Percentiles rank a stretch among this genome's conserved stretches.
Evolutionary conservation across 2,113 vertebrate genomes (phyloP).

Genomic region (Edolisoma coerulescens): DNA sequence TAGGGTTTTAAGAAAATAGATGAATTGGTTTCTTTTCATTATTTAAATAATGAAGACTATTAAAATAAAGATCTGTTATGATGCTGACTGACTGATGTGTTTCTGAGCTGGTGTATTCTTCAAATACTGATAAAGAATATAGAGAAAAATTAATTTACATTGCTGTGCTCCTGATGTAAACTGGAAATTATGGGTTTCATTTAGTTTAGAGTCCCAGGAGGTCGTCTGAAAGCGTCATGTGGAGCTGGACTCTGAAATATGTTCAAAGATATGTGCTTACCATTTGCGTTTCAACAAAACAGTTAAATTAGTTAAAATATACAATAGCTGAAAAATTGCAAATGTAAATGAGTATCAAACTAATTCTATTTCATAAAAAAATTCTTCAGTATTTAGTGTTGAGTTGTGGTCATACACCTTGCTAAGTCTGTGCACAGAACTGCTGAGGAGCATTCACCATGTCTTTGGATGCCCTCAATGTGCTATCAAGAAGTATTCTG

Average conservation of each 20-base stretch:
- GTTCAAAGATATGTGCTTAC: neutral
- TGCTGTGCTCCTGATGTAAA: neutral
- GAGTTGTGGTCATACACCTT: neutral
- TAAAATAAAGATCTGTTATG: neutral
- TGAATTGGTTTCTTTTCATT: neutral
- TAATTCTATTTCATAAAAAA: neutral
- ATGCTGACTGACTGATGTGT: neutral
- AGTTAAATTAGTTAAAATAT: neutral
- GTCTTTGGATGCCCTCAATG: neutral
- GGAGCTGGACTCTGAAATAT: neutral
- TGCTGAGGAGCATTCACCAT: neutral
- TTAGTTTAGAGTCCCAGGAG: neutral
- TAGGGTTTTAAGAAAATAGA: neutral
- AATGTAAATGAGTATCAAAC: neutral
- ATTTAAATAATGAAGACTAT: neutral
- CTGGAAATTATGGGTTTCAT: neutral
- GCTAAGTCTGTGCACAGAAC: neutral
- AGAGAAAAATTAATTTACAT: neutral
- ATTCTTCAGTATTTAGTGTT: neutral
- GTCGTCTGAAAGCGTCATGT: neutral
- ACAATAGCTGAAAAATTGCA: neutral
- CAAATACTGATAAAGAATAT: neutral
- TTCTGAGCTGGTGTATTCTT: neutral
- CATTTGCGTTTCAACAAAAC: neutral
- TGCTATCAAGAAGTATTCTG: neutral